A percentile compares a stretch with the other conserved stretches of the same genome.
These are phyloP conservation scores for Hemichromis elongatus DNA, from an alignment of 2,113 vertebrate species.

Conservation along the genomic window DNA sequence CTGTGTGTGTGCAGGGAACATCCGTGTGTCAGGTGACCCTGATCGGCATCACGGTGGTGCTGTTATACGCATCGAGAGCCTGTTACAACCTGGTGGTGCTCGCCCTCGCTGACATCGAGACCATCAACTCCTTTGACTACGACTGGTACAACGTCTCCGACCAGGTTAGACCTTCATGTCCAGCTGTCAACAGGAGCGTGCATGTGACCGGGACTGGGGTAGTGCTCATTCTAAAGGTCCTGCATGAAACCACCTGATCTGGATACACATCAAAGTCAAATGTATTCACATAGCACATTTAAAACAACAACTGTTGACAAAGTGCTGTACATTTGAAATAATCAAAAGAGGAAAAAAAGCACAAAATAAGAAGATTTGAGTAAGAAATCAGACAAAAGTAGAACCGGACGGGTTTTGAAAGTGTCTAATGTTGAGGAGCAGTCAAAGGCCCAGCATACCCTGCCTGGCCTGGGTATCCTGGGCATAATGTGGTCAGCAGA, in stretches of 20 bases:
- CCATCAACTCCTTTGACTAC: conserved; percentile 86
- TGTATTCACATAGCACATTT: no score
- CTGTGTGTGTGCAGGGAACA: conserved; percentile 77
- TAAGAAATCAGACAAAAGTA: no score
- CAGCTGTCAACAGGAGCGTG: neutral
- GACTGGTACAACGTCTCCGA: conserved; percentile 98
- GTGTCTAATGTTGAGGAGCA: no score
- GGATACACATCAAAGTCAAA: no score
- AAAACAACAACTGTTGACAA: no score
- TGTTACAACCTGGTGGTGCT: conserved; percentile 91
- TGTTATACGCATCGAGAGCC: conserved; percentile 87
- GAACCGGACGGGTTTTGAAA: no score
- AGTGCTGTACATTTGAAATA: no score
- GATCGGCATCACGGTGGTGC: conserved; percentile 83
- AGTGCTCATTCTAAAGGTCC: neutral
- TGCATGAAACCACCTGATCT: neutral
- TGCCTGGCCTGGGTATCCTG: no score
- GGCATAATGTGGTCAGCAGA: neutral
- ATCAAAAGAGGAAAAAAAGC: no score
- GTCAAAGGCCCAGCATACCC: no score
- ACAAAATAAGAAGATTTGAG: no score
- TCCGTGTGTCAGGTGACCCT: conserved; percentile 90
- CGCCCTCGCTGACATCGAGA: conserved; percentile 78
- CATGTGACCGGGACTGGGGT: neutral
- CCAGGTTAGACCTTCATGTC: conserved; percentile 72